phyloP scores from a whole-genome alignment of 2,888 invertebrate species.

The Julus scanicus region DNA sequence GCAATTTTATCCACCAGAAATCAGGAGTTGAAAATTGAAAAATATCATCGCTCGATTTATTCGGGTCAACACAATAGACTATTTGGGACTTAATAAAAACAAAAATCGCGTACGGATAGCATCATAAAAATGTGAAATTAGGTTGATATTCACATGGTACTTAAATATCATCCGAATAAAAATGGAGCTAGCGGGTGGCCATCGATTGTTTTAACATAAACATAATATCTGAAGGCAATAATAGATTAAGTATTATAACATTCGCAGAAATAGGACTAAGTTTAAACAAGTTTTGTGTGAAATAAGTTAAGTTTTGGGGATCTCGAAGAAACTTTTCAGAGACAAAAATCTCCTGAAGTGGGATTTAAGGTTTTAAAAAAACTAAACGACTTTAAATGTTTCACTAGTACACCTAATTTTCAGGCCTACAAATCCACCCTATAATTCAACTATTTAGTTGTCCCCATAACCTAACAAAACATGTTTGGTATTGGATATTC shows the following conservation, averaged over 20 bases:
- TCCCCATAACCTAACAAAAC: too few relatives aligned
- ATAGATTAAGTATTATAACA: too few relatives aligned
- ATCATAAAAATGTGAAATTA: neutral
- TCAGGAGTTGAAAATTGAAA: neutral
- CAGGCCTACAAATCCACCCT: neutral
- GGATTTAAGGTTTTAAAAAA: neutral
- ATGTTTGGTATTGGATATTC: too few relatives aligned
- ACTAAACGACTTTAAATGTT: constrained; percentile 7
- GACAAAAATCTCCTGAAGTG: neutral
- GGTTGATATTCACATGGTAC: neutral
- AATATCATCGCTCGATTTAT: neutral
- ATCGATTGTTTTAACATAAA: neutral
- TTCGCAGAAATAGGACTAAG: too few relatives aligned
- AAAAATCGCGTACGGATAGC: neutral
- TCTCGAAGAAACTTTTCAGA: too few relatives aligned
- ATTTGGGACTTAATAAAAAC: neutral
- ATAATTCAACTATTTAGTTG: too few relatives aligned
- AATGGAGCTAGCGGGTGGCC: neutral
- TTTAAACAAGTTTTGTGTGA: too few relatives aligned
- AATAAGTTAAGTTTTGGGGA: too few relatives aligned
- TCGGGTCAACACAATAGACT: neutral
- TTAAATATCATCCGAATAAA: neutral
- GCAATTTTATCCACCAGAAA: too few relatives aligned
- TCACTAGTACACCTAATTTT: neutral
- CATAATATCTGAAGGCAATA: neutral